These are phyloP conservation scores for Rafetus swinhoei DNA, from an alignment of 2,113 vertebrate species.

Conservation along the genomic window DNA sequence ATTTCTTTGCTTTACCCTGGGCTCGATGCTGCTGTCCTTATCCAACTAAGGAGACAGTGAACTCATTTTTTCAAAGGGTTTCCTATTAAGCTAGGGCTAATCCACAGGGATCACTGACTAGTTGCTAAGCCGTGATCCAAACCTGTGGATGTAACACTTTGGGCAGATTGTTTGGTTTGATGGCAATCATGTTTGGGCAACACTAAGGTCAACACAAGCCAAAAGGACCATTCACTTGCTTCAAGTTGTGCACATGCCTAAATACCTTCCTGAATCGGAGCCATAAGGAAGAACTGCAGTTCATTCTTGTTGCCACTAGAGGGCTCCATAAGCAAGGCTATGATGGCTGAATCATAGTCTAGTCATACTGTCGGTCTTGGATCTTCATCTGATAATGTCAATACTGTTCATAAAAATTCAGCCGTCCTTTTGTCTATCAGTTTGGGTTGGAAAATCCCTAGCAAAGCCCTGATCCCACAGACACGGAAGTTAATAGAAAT, in stretches of 20 bases:
- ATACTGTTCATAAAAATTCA: background rate
- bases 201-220: background rate
- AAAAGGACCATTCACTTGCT: background rate
- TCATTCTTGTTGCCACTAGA: too few species aligned
- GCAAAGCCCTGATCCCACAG: background rate
- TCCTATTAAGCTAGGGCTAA: background rate
- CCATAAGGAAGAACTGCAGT: too few species aligned
- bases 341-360: background rate
- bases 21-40: background rate
- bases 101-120: background rate
- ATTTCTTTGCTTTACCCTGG: background rate
- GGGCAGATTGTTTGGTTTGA: too few species aligned
- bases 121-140: background rate
- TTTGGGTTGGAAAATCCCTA: background rate
- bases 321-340: background rate
- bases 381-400: background rate
- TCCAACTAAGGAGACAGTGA: background rate
- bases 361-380: background rate
- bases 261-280: background rate
- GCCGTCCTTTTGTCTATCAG: background rate
- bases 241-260: background rate
- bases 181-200: background rate
- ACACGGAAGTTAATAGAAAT: too few species aligned
- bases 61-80: background rate
- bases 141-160: background rate